phyloP scores from a whole-genome alignment of 2,888 invertebrate genomes.

The Anodontia alba region DNA sequence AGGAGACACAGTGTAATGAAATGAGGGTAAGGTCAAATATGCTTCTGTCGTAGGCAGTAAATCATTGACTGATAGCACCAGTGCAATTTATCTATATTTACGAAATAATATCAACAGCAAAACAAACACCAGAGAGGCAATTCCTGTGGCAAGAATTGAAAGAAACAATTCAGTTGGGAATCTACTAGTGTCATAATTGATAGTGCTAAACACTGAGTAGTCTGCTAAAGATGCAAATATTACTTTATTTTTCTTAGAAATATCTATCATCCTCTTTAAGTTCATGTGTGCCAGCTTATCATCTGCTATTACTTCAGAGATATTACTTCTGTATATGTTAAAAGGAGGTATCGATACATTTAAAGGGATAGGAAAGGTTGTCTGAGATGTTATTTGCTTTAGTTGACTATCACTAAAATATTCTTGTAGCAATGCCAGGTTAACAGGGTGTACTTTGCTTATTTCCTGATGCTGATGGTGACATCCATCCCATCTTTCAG shows the following conservation, averaged over 20 bases:
- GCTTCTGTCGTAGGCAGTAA: not conserved
- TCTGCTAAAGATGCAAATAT: not conserved
- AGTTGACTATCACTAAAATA: not conserved
- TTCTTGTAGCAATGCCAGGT: not conserved
- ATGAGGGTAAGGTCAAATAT: not conserved
- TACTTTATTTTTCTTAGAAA: not conserved
- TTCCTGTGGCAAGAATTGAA: not conserved
- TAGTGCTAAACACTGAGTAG: not conserved
- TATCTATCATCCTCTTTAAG: not conserved
- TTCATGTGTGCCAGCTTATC: not conserved
- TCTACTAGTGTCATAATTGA: not conserved
- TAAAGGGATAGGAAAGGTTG: not conserved
- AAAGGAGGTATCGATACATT: not conserved
- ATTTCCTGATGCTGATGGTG: not conserved
- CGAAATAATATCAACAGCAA: not conserved
- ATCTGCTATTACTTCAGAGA: not conserved
- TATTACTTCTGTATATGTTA: not conserved
- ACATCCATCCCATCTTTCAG: slow-evolving; percentile 2
- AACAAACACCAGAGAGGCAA: not conserved
- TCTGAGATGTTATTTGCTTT: not conserved
- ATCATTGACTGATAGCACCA: not conserved
- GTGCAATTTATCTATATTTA: not conserved
- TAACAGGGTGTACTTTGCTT: not conserved
- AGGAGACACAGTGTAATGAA: not conserved
- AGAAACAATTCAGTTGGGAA: not conserved